Conservation (phyloP, 2,797 vertebrate species). For the Alfaro cultratus region DNA sequence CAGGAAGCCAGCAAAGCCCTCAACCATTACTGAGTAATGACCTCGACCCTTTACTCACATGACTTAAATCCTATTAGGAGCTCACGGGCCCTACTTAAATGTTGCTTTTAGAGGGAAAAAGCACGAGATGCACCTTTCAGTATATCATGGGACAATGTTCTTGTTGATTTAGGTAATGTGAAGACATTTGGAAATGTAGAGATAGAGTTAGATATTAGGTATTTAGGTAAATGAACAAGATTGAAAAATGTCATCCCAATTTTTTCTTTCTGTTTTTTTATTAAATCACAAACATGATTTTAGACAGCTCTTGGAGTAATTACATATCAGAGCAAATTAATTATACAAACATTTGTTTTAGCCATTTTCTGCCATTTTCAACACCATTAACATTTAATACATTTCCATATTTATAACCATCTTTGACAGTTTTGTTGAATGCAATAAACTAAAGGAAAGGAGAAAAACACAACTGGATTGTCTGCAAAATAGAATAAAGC, state of each 20-base stretch:
- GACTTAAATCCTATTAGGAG: constrained; percentile 15
- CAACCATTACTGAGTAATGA: constrained; percentile 3
- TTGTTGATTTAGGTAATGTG: background rate
- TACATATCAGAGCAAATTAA: background rate
- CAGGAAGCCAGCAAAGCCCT: background rate
- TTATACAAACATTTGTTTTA: background rate
- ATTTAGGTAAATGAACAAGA: background rate
- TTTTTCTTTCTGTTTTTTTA: background rate
- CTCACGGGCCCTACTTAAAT: background rate
- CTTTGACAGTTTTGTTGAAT: background rate
- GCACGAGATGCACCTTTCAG: background rate
- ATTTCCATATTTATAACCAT: background rate
- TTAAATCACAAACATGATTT: background rate
- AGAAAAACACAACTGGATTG: background rate
- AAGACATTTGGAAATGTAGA: background rate
- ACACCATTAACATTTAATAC: background rate
- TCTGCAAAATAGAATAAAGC: background rate
- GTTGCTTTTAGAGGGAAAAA: background rate
- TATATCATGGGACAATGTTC: background rate
- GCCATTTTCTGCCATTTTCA: background rate
- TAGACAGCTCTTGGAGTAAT: background rate
- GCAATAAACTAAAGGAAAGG: background rate
- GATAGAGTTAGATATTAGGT: background rate
- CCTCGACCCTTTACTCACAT: background rate
- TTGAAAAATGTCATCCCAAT: background rate